These are phyloP conservation scores for Prionailurus viverrinus DNA, from an alignment of 2,113 vertebrate species.

Conservation along the genomic window DNA sequence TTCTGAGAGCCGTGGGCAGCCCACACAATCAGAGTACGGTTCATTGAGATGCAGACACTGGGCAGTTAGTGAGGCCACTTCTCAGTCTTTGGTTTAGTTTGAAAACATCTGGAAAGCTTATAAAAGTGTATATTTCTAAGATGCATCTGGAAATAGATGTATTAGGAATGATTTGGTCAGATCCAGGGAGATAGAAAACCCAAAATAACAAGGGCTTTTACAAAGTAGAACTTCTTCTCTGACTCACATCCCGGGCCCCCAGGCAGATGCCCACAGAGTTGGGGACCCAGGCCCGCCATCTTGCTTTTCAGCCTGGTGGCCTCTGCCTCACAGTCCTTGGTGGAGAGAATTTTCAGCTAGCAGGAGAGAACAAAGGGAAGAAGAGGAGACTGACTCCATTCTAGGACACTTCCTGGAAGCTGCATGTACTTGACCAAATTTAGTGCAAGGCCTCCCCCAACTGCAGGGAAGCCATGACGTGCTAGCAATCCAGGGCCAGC, in stretches of 20 bases:
- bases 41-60: background rate
- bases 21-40: rapidly evolving
- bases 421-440: no score
- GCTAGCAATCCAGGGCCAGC: no score
- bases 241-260: background rate
- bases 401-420: background rate
- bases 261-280: background rate
- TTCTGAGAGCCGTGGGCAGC: rapidly evolving
- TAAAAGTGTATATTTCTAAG: background rate
- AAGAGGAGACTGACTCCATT: background rate
- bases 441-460: no score
- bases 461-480: no score
- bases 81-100: background rate
- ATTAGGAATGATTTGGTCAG: background rate
- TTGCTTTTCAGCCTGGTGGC: background rate
- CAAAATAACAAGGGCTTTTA: background rate
- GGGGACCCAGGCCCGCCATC: rapidly evolving
- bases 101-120: background rate
- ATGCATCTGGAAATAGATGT: background rate
- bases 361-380: background rate
- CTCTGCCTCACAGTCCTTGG: background rate
- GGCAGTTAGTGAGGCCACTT: background rate
- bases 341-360: background rate
- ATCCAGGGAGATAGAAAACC: background rate
- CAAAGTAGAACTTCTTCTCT: background rate